Conservation (phyloP, 1,140 invertebrate species). For the Cyphomyrmex costatus region DNA sequence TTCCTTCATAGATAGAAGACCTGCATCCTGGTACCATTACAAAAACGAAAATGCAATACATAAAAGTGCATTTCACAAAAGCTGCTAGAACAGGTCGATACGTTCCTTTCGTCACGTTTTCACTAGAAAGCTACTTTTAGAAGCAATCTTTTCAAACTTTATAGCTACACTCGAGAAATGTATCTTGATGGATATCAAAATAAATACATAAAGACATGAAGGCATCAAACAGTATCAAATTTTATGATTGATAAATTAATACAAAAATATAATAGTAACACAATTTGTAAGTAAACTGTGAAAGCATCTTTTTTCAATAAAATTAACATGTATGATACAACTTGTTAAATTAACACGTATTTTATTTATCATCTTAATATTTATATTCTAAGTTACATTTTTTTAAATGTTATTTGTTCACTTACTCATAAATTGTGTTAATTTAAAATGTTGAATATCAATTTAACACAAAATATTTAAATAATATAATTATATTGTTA, state of each 20-base stretch:
- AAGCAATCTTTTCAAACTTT: slow-evolving; percentile 33
- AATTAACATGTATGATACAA: no score
- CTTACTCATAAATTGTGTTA: no score
- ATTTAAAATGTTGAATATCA: no score
- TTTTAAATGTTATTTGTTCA: no score
- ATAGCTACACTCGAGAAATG: neutral
- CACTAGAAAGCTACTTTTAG: slow-evolving; percentile 14
- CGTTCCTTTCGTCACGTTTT: slow-evolving; percentile 17
- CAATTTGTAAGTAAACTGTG: no score
- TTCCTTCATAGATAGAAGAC: neutral
- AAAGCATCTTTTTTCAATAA: no score
- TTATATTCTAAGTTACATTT: no score
- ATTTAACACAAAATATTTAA: no score
- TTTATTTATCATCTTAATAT: no score
- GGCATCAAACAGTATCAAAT: neutral
- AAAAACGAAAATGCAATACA: slow-evolving; percentile 45
- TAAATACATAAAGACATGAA: neutral
- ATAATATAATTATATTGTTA: no score
- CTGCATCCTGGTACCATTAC: neutral
- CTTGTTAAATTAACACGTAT: no score
- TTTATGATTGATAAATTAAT: neutral
- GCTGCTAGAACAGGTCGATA: slow-evolving; percentile 21
- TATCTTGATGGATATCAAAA: neutral
- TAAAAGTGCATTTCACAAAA: slow-evolving; percentile 29
- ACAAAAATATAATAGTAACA: no score